Evolutionary conservation across 2,888 invertebrate species (phyloP).

Genomic region (Archips xylosteana): DNA sequence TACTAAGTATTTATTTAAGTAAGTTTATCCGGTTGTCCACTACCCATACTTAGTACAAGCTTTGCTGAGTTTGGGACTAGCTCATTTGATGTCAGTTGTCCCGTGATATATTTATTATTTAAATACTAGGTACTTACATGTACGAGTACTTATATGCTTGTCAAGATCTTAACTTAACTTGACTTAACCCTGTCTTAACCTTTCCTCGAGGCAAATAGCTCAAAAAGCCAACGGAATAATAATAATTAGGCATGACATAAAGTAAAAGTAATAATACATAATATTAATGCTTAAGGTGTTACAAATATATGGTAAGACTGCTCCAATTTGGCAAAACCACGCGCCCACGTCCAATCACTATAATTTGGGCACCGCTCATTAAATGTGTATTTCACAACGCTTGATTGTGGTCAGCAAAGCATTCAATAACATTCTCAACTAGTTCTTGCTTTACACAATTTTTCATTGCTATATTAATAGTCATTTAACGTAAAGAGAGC

Average conservation of each 20-base stretch:
- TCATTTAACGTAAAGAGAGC: neutral
- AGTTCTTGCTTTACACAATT: slow-evolving; percentile 31
- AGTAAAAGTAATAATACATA: slow-evolving; percentile 32
- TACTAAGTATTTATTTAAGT: too few relatives aligned
- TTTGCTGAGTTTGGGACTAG: too few relatives aligned
- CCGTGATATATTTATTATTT: too few relatives aligned
- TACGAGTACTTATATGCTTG: neutral
- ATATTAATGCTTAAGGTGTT: slow-evolving; percentile 26
- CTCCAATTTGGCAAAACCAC: slow-evolving; percentile 36
- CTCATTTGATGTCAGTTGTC: too few relatives aligned
- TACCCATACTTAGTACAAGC: too few relatives aligned
- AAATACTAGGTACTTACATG: too few relatives aligned
- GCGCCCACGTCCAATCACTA: slow-evolving; percentile 37
- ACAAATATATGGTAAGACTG: slow-evolving; percentile 30
- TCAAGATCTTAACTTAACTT: neutral
- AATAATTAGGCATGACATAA: neutral
- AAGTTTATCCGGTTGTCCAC: too few relatives aligned
- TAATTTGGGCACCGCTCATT: slow-evolving; percentile 40
- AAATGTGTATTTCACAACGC: slow-evolving; percentile 41
- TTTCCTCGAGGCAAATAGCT: neutral
- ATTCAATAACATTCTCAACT: slow-evolving; percentile 38
- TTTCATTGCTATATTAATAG: slow-evolving; percentile 29
- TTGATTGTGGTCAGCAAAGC: slow-evolving; percentile 32
- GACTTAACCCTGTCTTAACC: neutral
- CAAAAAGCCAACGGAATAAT: neutral